Percentiles rank a stretch among this genome's conserved stretches.
Conservation (phyloP, 2,797 vertebrate genomes). For the Microctenopoma lineatum region DNA sequence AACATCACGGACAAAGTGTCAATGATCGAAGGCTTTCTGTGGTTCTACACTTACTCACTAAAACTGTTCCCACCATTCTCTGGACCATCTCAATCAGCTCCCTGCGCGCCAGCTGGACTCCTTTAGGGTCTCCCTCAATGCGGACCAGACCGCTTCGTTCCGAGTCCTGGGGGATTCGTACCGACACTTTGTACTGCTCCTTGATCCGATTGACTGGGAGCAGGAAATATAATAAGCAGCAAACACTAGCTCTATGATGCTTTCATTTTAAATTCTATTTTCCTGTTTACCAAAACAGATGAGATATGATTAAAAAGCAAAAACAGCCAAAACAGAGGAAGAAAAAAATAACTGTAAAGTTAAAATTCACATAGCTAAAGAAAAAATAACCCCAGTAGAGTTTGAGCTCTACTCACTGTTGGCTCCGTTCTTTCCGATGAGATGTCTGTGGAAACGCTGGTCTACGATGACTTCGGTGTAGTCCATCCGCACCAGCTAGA, state of each 20-base stretch:
- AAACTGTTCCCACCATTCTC: conserved; percentile 82
- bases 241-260: no score
- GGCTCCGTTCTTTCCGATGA: conserved; percentile 85
- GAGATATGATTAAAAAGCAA: no score
- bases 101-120: conserved; percentile 85
- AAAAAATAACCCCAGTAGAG: no score
- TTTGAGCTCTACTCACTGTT: conserved; percentile 81
- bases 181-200: conserved; percentile 88
- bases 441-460: conserved; percentile 86
- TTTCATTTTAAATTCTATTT: no score
- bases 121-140: conserved; percentile 87
- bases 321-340: no score
- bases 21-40: neutral
- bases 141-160: conserved; percentile 85
- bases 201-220: conserved; percentile 86
- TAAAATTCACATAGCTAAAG: no score
- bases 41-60: neutral
- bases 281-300: no score
- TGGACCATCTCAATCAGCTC: conserved; percentile 87
- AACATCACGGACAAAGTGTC: neutral
- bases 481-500: conserved; percentile 87
- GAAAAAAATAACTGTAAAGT: no score
- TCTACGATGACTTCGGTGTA: conserved; percentile 86
- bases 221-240: neutral
- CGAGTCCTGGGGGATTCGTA: conserved; percentile 85